These are phyloP conservation scores for Entomobrya proxima DNA, from an alignment of 2,888 invertebrate species.

Conservation along the genomic window DNA sequence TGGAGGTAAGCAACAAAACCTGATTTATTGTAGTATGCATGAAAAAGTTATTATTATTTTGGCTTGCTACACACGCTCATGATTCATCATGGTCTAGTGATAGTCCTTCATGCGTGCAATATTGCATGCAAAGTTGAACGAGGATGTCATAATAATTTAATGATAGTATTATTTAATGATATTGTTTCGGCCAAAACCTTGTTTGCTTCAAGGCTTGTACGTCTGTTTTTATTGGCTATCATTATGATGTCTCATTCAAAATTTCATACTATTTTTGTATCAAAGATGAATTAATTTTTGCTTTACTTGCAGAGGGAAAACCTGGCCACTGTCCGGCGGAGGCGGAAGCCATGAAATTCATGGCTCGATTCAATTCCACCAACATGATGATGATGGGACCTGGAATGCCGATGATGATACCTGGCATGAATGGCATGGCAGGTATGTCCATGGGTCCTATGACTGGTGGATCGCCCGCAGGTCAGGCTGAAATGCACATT, in stretches of 20 bases:
- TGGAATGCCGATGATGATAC: constrained; percentile 1
- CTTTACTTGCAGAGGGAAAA: constrained; percentile 61
- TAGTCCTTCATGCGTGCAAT: constrained; percentile 10
- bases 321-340: constrained; percentile 73
- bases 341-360: constrained; percentile 63
- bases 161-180: not conserved
- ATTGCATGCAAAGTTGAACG: constrained; percentile 18
- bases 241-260: not conserved
- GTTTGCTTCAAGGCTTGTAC: constrained; percentile 7
- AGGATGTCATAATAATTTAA: not conserved
- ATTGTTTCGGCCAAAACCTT: constrained; percentile 16
- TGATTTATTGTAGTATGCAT: not conserved
- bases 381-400: constrained; percentile 29
- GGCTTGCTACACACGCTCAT: not conserved
- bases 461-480: not conserved
- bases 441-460: not conserved
- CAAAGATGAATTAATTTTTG: not conserved
- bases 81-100: not conserved
- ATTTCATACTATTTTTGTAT: not conserved
- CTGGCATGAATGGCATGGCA: constrained; percentile 5
- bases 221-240: not conserved
- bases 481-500: constrained; percentile 26
- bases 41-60: not conserved
- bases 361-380: constrained; percentile 32
- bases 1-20: constrained; percentile 62